Percentiles rank a stretch among this genome's conserved stretches.
Evolutionary conservation across 2,113 vertebrate species (phyloP).

Genomic region (Turnix velox): DNA sequence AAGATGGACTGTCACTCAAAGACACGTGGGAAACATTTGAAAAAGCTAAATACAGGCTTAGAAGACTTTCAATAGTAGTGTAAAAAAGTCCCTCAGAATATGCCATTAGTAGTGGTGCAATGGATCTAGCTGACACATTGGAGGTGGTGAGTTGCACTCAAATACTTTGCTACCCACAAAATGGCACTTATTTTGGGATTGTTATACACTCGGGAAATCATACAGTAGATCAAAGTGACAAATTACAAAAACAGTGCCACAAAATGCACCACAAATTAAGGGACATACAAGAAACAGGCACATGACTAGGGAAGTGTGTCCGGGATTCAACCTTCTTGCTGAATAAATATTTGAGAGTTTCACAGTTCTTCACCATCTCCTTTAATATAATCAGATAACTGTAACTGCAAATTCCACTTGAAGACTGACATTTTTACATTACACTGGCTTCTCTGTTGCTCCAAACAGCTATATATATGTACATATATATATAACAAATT

Average conservation of each 20-base stretch:
- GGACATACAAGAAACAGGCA: neutral
- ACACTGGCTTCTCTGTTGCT: neutral
- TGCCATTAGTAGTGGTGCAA: neutral
- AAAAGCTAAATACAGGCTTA: neutral
- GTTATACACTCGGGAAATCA: neutral
- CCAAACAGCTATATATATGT: neutral
- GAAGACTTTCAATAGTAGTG: neutral
- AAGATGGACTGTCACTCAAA: constrained; percentile 45
- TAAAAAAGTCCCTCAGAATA: neutral
- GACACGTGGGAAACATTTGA: constrained; percentile 38
- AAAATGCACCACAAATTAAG: neutral
- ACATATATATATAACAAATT: neutral
- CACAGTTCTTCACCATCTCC: neutral
- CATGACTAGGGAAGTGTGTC: neutral
- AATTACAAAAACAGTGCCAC: neutral
- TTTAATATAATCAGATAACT: constrained; percentile 6
- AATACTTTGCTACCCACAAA: constrained; percentile 17
- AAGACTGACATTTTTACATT: neutral
- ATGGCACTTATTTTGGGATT: neutral
- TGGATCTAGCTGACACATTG: neutral
- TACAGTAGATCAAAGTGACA: neutral
- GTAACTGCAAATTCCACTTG: neutral
- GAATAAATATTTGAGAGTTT: neutral
- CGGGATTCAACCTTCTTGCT: neutral
- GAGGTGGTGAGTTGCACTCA: constrained; percentile 5